Evolutionary conservation across 2,797 vertebrate genomes (phyloP).

Genomic region (Limosa lapponica): DNA sequence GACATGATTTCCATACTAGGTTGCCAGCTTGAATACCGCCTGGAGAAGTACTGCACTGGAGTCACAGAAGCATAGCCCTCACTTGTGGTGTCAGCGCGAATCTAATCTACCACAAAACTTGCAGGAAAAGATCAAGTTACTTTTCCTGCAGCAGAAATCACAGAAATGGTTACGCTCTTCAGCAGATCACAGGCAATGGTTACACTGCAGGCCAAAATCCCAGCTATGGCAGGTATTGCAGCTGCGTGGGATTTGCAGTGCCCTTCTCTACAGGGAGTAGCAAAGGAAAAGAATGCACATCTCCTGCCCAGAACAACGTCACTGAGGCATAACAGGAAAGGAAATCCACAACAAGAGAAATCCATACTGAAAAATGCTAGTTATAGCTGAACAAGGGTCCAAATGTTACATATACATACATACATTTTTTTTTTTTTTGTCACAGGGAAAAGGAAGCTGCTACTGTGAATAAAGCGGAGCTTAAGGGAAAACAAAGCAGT

Average conservation of each 20-base stretch:
- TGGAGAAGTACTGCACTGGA: background rate
- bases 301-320: background rate
- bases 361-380: background rate
- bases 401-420: background rate
- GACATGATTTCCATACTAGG: background rate
- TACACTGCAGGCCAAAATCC: rapidly evolving
- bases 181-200: background rate
- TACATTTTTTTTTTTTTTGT: background rate
- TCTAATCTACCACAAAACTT: background rate
- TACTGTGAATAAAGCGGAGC: background rate
- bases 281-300: background rate
- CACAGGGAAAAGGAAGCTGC: background rate
- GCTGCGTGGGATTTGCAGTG: background rate
- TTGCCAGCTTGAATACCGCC: background rate
- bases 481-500: background rate
- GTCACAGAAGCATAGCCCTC: background rate
- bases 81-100: background rate
- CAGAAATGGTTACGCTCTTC: background rate
- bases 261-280: background rate
- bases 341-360: background rate
- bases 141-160: background rate
- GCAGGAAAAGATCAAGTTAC: background rate
- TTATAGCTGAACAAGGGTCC: background rate
- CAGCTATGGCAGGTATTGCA: background rate
- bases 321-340: background rate